Conservation (phyloP, 30 jellyfish, hydroid and myxozoan genomes). For the Phacellophora camtschatica region DNA sequence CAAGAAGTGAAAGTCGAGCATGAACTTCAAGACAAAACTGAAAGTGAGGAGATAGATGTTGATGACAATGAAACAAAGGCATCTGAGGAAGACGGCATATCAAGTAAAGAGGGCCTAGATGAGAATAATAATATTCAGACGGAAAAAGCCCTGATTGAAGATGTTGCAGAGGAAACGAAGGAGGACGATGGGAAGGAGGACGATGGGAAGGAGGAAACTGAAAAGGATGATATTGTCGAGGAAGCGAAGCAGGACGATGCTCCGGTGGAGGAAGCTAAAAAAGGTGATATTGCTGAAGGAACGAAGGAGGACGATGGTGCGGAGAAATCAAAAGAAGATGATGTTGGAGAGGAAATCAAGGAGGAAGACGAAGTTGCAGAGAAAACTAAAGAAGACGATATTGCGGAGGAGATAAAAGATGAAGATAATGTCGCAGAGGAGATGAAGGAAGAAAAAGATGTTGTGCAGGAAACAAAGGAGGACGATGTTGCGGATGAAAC, state of each 20-base stretch:
- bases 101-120: not conserved
- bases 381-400: not conserved
- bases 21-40: too few species aligned
- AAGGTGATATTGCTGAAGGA: not conserved
- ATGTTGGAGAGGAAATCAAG: not conserved
- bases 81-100: not conserved
- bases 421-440: not conserved
- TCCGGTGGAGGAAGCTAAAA: not conserved
- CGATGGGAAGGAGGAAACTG: not conserved
- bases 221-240: not conserved
- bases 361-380: conserved; percentile 9
- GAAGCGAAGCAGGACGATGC: not conserved
- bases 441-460: not conserved
- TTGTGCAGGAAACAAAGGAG: not conserved
- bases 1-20: too few species aligned
- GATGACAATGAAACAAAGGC: not conserved
- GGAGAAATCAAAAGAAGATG: not conserved
- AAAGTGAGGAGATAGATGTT: not conserved
- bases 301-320: not conserved
- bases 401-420: not conserved
- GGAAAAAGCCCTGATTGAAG: not conserved
- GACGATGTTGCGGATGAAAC: not conserved
- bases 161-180: not conserved
- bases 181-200: not conserved
- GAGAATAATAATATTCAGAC: too few species aligned